Evolutionary conservation across 2,888 invertebrate species (phyloP), one percentile per base, ranked within the genome.

Genomic region (Uropetala carovei): DNA sequence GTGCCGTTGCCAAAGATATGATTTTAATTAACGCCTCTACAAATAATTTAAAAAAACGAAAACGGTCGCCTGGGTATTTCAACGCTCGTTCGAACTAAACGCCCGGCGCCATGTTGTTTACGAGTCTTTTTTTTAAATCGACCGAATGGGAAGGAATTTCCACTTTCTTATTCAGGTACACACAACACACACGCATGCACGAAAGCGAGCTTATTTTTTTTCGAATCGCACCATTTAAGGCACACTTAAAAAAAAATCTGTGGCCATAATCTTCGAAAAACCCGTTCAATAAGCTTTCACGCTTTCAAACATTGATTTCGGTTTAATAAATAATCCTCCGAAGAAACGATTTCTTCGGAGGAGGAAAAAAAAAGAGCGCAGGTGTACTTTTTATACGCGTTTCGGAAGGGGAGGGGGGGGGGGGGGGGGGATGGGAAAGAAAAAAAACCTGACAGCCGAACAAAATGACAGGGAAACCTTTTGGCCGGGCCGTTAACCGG

Each of bases 391-490:
- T 75, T 75, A 75, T 27, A 43, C 43, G 22, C 27, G 22, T 0
- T 27, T 75, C 75, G 27, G 43, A 43, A 3, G 43, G 43, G 43
- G 43, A 43, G 43, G 43, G 5, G 43, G 5, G 43, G 5, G 16
- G 9, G n/a, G 16, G 43, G 5, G 43, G 43, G 5, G 43, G 5
- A 5, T 3, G 16, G 9, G n/a, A 56, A 43, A 57, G n/a, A 43
- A 83, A 83, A 68, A n/a, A 89, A 64, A 43, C 60, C 64, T 43
- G 89, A 68, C 64, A 27, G 64, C n/a, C 9, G 89, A 89, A 89
- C 22, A 75, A 75, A 75, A 75, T 8, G 75, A 75, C 22, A 68
- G 68, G 16, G 60, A 86, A 86, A 86, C 58, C 86, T 30, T 86
- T 7, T 22, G 64, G 18, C 64, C 89, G 64, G 64, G 18, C 64